Base-by-base conservation (phyloP, 2,113 vertebrate genomes). In the Nycticryphes semicollaris region DNA sequence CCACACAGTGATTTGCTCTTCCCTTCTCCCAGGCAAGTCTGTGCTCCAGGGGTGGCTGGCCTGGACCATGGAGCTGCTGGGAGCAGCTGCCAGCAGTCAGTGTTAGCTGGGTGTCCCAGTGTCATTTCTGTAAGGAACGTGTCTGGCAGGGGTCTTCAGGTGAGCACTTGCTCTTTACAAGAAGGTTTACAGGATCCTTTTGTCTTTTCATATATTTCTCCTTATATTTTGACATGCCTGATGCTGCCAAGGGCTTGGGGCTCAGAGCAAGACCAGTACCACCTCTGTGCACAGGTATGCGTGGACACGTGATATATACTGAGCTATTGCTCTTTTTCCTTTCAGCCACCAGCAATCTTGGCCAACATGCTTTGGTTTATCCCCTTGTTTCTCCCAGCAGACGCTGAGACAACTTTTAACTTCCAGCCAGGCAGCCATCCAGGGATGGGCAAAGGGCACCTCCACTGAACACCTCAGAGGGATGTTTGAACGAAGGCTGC, bases 371-470 rank as follows among this genome's bases (percentile, higher is more conserved):
- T 78, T 91, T 21, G 16, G 28, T 89, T 95, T 77, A 41, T 89
- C 57, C 57, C 78, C 74, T 66, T 56, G 14, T 50, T 91, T 82
- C 59, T 94, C 93, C 77, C 93, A 94, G 94, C 10, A 21, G 69
- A 81, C 28, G 6, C 92, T 77, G 63, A 82, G 80, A 78, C 64
- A 84, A 43, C 70, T 82, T 67, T 50, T 78, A 72, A 48, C 87
- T 91, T 79, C 68, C 81, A 92, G 12, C 56, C 0, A 1, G 89
- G 91, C 92, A 87, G 57, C 66, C 10, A 2, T 56, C 74, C 84
- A 89, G 81, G 31, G 53, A 20, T 31, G 84, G 89, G 80, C 86
- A 79, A 60, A 87, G 93, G 89, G 81, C 86, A 96, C 25, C 75
- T 93, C 45, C 1, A 6, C 53, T 57, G 67, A 43, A 2, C 0